Base-by-base conservation (phyloP, 2,797 vertebrate genomes). In the Rhinophrynus dorsalis region DNA sequence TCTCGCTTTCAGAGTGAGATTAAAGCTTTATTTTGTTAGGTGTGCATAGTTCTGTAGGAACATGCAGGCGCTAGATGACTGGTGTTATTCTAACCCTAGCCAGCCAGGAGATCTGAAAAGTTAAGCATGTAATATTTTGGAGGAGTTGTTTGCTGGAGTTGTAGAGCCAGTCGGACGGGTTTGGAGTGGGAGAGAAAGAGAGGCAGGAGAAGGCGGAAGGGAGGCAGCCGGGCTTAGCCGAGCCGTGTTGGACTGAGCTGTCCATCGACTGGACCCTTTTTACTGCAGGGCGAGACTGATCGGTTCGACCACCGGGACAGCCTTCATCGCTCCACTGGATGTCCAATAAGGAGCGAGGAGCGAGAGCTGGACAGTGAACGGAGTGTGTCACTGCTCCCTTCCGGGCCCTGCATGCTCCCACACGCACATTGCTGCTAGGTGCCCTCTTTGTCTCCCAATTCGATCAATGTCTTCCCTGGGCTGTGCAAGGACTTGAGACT, bases 141-240 rank as follows among this genome's bases (percentile, higher is more conserved):
- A 67, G 80, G 86, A 85, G 82, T 86, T 82, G 84, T 82, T 85
- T 76, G 55, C 63, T 74, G 81, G 84, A 92, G 89, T 90, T 86
- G 92, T 85, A 82, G 82, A 92, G 92, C 94, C 91, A 90, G 94
- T 96, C 84, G 38, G 86, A 95, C 94, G 88, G 91, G 95, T 97
- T 96, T 94, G 80, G 75, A 57, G 75, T 77, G 74, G 82, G 79
- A 83, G 76, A 44, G 15, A 57, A 42, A 81, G 73, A 76, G 74
- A 68, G 48, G 62, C 68, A 35, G 62, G 50, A 51, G 62, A 55
- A 38, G 62, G 74, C 61, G 57, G 74, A 71, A 70, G 62, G 57
- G 47, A 56, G 56, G 47, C 38, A 47, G 61, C 54, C 61, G 54
- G 62, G 55, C 55, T 37, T 37, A 44, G 11, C 57, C 23, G 40